Base-by-base conservation (phyloP, 1,140 invertebrate species). In the Xylocopa sonorina region DNA sequence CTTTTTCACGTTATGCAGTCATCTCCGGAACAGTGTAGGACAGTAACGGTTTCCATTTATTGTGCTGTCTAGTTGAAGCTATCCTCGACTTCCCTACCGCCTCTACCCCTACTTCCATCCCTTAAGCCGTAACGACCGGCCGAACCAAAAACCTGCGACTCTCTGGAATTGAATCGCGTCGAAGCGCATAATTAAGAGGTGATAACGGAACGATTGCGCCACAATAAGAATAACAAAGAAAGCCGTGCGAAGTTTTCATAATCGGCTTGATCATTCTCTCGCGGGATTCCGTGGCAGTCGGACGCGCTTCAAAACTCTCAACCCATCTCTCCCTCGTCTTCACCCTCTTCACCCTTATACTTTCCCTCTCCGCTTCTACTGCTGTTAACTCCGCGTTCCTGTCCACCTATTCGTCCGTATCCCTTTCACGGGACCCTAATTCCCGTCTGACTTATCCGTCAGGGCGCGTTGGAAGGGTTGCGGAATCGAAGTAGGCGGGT, bases 211-310 rank as follows among this genome's bases (percentile, higher is more conserved):
- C 51, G 21, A 34, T 34, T 41, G 58, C 51, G 63, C 63, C 32
- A 58, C 4, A 41, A 51, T 5, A 24, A 38, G 9, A 41, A 21
- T n/a, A n/a, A 6, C 7, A 66, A n/a, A n/a, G 76, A 43, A 78
- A 78, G 72, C n/a, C 43, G 62, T 57, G 46, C 21, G 46, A 66
- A 83, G 34, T 51, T 48, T 24, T 74, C 60, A 34, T 2, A 29
- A 62, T 9, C n/a, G n/a, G n/a, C 46, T 24, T 55, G 50, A 63
- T 51, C 67, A 78, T 71, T 82, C 64, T 48, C 68, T 64, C 69
- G 29, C 57, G 38, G 51, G 43, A 72, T 71, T 58, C 46, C 34
- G 51, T 24, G 64, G 14, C 43, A 14, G n/a, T 64, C 63, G 27
- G 43, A 67, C 43, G 46, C 46, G 38, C 32, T 63, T 53, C 46